These are phyloP conservation scores for Drosophila rufa DNA, from an alignment of 1,140 invertebrate species.

Conservation along the genomic window DNA sequence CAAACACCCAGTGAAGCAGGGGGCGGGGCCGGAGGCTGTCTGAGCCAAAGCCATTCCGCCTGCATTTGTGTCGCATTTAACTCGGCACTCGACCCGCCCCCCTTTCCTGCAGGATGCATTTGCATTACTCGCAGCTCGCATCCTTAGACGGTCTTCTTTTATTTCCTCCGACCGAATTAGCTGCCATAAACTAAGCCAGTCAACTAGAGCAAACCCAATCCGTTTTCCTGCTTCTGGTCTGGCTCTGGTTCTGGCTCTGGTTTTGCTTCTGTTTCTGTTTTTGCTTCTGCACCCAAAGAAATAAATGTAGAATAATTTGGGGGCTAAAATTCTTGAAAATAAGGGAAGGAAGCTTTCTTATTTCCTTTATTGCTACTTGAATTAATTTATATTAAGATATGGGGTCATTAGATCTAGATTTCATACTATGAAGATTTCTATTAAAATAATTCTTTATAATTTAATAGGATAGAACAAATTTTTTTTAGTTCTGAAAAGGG, in stretches of 20 bases:
- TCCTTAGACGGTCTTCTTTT: slow-evolving; percentile 76
- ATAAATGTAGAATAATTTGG: not conserved
- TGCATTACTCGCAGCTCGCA: slow-evolving; percentile 68
- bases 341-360: not conserved
- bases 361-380: not conserved
- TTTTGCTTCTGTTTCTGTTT: not conserved
- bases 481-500: not conserved
- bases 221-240: slow-evolving; percentile 36
- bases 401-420: not conserved
- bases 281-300: slow-evolving; percentile 7
- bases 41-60: slow-evolving; percentile 37
- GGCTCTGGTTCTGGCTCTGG: slow-evolving; percentile 1
- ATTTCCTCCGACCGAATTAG: slow-evolving; percentile 75
- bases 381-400: not conserved
- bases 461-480: not conserved
- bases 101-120: slow-evolving; percentile 39
- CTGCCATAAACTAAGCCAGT: slow-evolving; percentile 70
- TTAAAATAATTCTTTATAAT: not conserved
- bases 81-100: slow-evolving; percentile 9
- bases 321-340: not conserved
- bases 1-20: not conserved
- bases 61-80: slow-evolving; percentile 56
- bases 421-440: no score
- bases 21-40: slow-evolving; percentile 11
- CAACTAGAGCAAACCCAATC: slow-evolving; percentile 48